Conservation (phyloP, 2,113 vertebrate species). For the Bombycilla garrulus region DNA sequence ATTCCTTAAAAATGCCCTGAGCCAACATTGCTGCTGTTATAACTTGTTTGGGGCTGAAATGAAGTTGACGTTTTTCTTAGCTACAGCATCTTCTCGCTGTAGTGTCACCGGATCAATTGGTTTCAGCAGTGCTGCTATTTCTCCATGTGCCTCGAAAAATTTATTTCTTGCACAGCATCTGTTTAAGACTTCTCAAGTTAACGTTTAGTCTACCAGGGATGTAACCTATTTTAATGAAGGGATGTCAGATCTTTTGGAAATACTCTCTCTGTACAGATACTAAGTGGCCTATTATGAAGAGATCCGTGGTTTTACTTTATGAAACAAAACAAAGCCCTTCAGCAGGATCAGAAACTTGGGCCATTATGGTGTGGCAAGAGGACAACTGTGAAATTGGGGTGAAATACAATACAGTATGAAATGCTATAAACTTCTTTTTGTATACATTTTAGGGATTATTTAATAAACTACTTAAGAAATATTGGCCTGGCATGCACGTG, state of each 20-base stretch:
- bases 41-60: slow-evolving; percentile 48
- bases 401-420: not conserved
- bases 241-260: slow-evolving; percentile 27
- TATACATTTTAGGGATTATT: not conserved
- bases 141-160: not conserved
- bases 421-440: not conserved
- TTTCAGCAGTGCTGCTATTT: slow-evolving; percentile 15
- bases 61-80: slow-evolving; percentile 44
- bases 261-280: not conserved
- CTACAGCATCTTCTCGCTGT: slow-evolving; percentile 1
- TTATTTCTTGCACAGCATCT: not conserved
- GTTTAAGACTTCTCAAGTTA: slow-evolving; percentile 31
- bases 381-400: not conserved
- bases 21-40: slow-evolving; percentile 41
- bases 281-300: not conserved
- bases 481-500: not conserved
- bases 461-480: not conserved
- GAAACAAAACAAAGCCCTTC: not conserved
- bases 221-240: slow-evolving; percentile 28
- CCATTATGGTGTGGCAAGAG: not conserved
- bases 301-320: not conserved
- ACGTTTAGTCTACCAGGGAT: slow-evolving; percentile 29
- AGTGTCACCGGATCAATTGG: slow-evolving; percentile 35
- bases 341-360: not conserved
- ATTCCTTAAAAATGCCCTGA: slow-evolving; percentile 58